Evolutionary conservation across 2,797 vertebrate genomes (phyloP), one percentile per base, ranked within the genome.

Genomic region (Microchirus variegatus): DNA sequence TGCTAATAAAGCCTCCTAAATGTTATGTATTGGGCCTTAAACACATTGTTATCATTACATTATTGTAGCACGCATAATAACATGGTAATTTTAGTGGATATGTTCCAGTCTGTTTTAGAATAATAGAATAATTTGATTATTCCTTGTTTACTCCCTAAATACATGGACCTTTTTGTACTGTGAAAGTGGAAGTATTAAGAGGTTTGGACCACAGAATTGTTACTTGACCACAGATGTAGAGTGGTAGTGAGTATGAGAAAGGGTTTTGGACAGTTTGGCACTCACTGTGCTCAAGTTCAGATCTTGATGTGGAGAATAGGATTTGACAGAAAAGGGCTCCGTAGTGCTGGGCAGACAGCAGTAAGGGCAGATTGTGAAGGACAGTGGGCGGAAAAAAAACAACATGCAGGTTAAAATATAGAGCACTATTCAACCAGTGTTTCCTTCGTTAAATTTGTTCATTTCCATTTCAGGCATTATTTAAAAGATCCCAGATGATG

Each of bases 261-360:
- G 59, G 63, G 83, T 71, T 72, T 68, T 53, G 77, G 31, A 67
- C 63, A 47, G 52, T 66, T 63, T 74, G 63, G 65, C 59, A 38
- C 55, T 44, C 63, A 50, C 52, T 69, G 58, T n/a, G 63, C 67
- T 77, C 49, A 49, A 36, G 59, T 76, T 81, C 66, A 70, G 67
- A 78, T 80, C 59, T 75, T 31, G 7, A 62, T 35, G 49, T 37
- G 44, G 63, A 63, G 73, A 73, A 78, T 43, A 63, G 38, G 75
- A 68, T 73, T 74, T 49, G 43, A 77, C 53, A 56, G 38, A 41
- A 41, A 43, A 78, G 55, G 37, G 37, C 68, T 52, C 48, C 42
- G 62, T 52, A 51, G 48, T 19, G 18, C 48, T 47, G 49, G 16
- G 26, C 36, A 60, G 51, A 57, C 13, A 65, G 45, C 10, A 9